These are phyloP conservation scores for Drosophila pseudoobscura DNA, from an alignment of 1,140 invertebrate species.

Conservation along the genomic window DNA sequence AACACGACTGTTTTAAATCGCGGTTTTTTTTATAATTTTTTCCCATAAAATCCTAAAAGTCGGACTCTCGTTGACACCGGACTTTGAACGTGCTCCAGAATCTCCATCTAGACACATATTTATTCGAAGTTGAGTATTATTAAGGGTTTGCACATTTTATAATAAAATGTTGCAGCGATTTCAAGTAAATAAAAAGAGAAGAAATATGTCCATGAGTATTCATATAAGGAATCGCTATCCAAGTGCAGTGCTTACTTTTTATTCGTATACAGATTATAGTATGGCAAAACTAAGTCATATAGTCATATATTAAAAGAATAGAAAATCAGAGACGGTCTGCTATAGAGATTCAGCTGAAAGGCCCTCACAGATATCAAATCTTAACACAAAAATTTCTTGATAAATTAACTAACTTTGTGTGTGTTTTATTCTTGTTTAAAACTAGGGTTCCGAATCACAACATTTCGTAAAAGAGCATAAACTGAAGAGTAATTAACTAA, in stretches of 20 bases:
- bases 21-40: slow-evolving; percentile 60
- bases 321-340: slow-evolving; percentile 7
- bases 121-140: slow-evolving; percentile 30
- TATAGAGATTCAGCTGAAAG: slow-evolving; percentile 16
- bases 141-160: slow-evolving; percentile 39
- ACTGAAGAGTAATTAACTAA: slow-evolving; percentile 52
- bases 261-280: slow-evolving; percentile 11
- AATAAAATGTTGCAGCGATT: slow-evolving; percentile 53
- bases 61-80: slow-evolving; percentile 82
- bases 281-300: slow-evolving; percentile 8
- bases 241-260: slow-evolving; percentile 17
- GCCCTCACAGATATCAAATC: slow-evolving; percentile 1
- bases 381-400: slow-evolving; percentile 19
- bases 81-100: slow-evolving; percentile 83
- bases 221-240: slow-evolving; percentile 7
- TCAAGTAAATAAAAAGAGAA: slow-evolving; percentile 64
- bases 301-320: slow-evolving; percentile 10
- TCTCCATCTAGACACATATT: slow-evolving; percentile 75
- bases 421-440: slow-evolving; percentile 36
- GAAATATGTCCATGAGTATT: slow-evolving; percentile 61
- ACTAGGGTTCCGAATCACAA: slow-evolving; percentile 69
- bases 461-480: slow-evolving; percentile 51
- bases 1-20: slow-evolving; percentile 5
- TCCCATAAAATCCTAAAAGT: slow-evolving; percentile 83
- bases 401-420: slow-evolving; percentile 4